These are phyloP conservation scores for Trissolcus brochymenae DNA, from an alignment of 2,888 invertebrate species.

Conservation along the genomic window DNA sequence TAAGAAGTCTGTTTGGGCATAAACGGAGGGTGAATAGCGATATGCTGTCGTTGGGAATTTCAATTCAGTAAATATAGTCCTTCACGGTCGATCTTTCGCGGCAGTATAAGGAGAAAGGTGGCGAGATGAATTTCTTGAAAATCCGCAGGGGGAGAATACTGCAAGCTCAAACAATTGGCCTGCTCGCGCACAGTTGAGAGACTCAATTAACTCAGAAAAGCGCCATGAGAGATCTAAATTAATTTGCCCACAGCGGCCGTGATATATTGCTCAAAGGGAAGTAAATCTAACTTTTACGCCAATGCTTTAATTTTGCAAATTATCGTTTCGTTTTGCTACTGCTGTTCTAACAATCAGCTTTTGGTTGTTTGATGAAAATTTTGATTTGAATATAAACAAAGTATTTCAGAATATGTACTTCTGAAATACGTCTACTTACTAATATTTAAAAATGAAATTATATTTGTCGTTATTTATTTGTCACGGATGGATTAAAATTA, in stretches of 20 bases:
- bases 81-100: slow-evolving; percentile 30
- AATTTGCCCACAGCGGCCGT: slow-evolving; percentile 38
- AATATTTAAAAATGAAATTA: no score
- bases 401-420: no score
- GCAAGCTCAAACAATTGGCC: slow-evolving; percentile 63
- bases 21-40: slow-evolving; percentile 49
- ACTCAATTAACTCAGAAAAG: slow-evolving; percentile 69
- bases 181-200: slow-evolving; percentile 63
- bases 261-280: slow-evolving; percentile 36
- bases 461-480: no score
- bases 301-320: slow-evolving; percentile 37
- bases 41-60: slow-evolving; percentile 39
- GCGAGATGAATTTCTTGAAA: slow-evolving; percentile 40
- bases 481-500: no score
- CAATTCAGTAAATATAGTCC: slow-evolving; percentile 45
- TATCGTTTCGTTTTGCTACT: slow-evolving; percentile 17
- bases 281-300: slow-evolving; percentile 36
- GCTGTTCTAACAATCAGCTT: not conserved
- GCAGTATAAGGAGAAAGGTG: slow-evolving; percentile 11
- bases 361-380: not conserved
- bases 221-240: slow-evolving; percentile 59
- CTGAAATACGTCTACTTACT: no score
- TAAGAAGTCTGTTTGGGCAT: slow-evolving; percentile 43
- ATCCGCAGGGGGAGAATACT: slow-evolving; percentile 30
- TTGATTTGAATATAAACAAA: not conserved